These are phyloP conservation scores for Spodoptera picta DNA, from an alignment of 2,888 invertebrate genomes.

Conservation along the genomic window DNA sequence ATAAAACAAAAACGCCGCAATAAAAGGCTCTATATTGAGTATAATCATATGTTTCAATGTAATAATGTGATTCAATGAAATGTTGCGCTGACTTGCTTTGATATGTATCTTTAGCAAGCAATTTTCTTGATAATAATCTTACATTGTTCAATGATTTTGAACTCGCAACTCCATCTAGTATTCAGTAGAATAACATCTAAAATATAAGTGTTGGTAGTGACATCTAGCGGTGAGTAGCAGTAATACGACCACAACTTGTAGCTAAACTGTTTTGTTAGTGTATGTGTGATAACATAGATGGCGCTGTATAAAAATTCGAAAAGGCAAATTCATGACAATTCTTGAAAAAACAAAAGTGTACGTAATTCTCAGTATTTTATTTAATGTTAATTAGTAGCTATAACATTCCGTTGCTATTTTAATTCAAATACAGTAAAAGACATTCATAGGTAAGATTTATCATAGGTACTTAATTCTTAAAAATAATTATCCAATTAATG, in stretches of 20 bases:
- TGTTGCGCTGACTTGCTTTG: constrained; percentile 61
- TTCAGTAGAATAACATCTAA: constrained; percentile 32
- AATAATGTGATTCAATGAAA: constrained; percentile 58
- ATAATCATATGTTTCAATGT: constrained; percentile 66
- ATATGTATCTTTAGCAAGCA: constrained; percentile 61
- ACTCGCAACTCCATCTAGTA: constrained; percentile 61
- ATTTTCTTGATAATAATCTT: constrained; percentile 63
- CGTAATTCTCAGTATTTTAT: too few species aligned
- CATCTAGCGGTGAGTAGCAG: constrained; percentile 44
- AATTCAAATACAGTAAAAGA: too few species aligned
- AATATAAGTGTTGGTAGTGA: not conserved
- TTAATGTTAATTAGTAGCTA: too few species aligned
- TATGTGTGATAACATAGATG: not conserved
- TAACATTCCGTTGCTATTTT: too few species aligned
- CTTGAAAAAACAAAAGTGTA: too few species aligned
- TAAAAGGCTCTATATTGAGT: constrained; percentile 71
- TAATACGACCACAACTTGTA: fast-evolving
- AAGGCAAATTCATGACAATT: too few species aligned
- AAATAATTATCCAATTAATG: too few species aligned
- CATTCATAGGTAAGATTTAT: too few species aligned
- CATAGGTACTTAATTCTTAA: too few species aligned
- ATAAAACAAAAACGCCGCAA: constrained; percentile 57
- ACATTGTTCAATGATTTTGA: constrained; percentile 19
- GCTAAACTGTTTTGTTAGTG: fast-evolving
- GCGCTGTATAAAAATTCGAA: not conserved